Base-by-base conservation (phyloP, 1,140 invertebrate genomes). In the Lepidostoma basale region DNA sequence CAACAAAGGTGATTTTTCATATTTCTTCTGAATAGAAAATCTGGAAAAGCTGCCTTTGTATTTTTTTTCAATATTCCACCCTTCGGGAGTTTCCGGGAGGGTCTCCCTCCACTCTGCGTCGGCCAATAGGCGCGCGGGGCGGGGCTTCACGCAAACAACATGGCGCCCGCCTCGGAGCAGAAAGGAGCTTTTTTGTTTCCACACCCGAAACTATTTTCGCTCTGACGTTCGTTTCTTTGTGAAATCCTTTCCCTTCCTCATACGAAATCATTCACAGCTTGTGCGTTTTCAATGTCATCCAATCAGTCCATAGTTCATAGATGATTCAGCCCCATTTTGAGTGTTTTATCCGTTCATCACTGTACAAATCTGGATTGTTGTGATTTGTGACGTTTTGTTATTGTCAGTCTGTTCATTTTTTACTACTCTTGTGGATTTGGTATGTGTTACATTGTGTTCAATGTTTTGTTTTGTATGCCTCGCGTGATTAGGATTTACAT, bases 111-210 rank as follows among this genome's bases (percentile, higher is more conserved):
- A 8, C 66, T 20, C 2, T 14, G 0, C 10, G n/a, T 5, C 36
- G 16, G 44, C 70, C 70, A 68, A 72, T 70, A 26, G 36, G 44
- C 45, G 62, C 49, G 56, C 62, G 28, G 72, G 74, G 74, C 69
- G 74, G 62, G 60, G 58, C 62, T 23, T 22, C 25, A 44, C 49
- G 18, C 62, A 63, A 73, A 54, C 70, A 72, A 73, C 70, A 75
- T 75, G 74, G 74, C 74, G 74, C 28, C 66, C 62, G 60, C 26
- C 30, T 47, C 36, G 39, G 49, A 68, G 39, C 56, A 28, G 60
- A 44, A 23, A 52, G 23, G 59, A 69, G 63, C 66, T 72, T 72
- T 72, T 72, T 72, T 72, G 62, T 72, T 68, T 66, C 67, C 25
- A 47, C 70, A 54, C 45, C 54, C 39, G 49, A 33, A 68, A 59